Base-by-base conservation (phyloP, 2,888 invertebrate species). In the Meghimatium bilineatum region DNA sequence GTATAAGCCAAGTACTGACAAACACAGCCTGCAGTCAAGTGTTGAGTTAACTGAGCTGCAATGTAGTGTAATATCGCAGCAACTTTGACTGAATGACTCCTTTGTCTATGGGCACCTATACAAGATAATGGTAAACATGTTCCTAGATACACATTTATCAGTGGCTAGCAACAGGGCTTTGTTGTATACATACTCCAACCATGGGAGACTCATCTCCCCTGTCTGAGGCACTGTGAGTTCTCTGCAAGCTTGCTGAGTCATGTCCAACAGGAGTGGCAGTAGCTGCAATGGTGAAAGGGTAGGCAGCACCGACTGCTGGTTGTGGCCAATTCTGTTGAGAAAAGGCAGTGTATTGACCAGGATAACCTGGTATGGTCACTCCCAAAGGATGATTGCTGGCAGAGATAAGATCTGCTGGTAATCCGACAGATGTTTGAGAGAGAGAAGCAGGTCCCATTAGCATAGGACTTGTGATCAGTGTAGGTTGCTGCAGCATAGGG, bases 141-240 rank as follows among this genome's bases (percentile, higher is more conserved):
- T 56, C 56, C 56, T 77, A 77, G 29, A 1, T 36, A 38, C 29
- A 38, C 20, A 2, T 20, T 26, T 49, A 63, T 94, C 92, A 96
- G 94, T 97, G 97, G 94, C 97, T 97, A 94, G 97, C 97, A 93
- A 97, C 97, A 91, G 97, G 97, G 95, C 97, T 97, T 95, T 97
- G 97, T 94, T 97, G 97, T 93, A 97, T 96, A 94, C 97, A 97
- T 90, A 97, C 97, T 88, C 96, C 97, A 92, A 97, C 96, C 96
- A 97, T 96, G 89, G 96, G 96, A 91, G 96, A 96, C 92, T 96
- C 96, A 90, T 96, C 96, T 88, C 95, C 90, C n/a, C 91, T 85
- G 14, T 82, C 87, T 23, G 88, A 83, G 17, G 88, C 88, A 85
- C 63, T 74, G 60, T 67, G 81, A 56, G 60, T 84, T 80, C 67